Base-by-base conservation (phyloP, 1,140 invertebrate species). In the Pseudomyrmex sp. region DNA sequence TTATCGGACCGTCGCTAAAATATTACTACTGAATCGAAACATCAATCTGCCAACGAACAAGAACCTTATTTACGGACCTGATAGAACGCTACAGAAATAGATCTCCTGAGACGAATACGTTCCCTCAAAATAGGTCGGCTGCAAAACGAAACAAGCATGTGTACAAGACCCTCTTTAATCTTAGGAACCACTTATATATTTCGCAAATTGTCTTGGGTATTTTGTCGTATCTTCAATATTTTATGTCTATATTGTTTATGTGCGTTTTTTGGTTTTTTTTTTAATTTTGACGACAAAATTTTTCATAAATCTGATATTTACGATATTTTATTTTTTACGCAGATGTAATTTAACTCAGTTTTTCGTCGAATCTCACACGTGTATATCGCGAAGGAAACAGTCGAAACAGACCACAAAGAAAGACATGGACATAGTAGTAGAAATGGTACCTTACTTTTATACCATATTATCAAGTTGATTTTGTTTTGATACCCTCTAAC, bases 81-180 rank as follows among this genome's bases (percentile, higher is more conserved):
- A 88, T 85, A 82, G 73, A 88, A 69, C 76, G 35, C 18, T 56
- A 46, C 56, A 72, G 46, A 88, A 88, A 87, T 88, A 87, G 82
- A 84, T 9, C 76, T 69, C 26, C 61, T 23, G 26, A 23, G 68
- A n/a, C 73, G 59, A 80, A 20, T 35, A 56, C 54, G 46, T 70
- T 26, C 13, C 54, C 54, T 76, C 85, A 82, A 87, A 87, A 88
- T 88, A 88, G 82, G 82, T 88, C 75, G 75, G 20, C 48, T 56
- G 26, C 13, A 65, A 48, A 26, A 82, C 80, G 70, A 82, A 65
- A 75, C 62, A 62, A 52, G 26, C 44, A 75, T 75, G 20, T 26
- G 18, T 61, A 63, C 62, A 68, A 54, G 52, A 52, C 63, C 58
- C 75, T 48, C 20, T 56, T 77, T 58, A 15, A 26, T 82, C 13